A percentile compares a stretch with the other conserved stretches of the same genome.
These are phyloP conservation scores for Saguinus imperator DNA, from an alignment of 2,113 vertebrate genomes.

Conservation along the genomic window DNA sequence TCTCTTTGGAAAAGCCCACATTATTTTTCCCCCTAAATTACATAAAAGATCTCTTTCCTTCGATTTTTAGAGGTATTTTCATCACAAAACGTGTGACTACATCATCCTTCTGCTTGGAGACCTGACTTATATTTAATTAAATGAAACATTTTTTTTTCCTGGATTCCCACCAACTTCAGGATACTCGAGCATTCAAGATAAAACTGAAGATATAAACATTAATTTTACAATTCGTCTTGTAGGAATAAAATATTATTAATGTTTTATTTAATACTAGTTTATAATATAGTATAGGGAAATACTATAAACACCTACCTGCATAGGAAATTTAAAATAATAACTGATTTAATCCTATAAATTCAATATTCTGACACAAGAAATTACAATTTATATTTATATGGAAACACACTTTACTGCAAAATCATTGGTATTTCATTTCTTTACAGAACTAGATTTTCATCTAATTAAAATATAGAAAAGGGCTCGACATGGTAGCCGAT, in stretches of 20 bases:
- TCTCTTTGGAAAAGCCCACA: background rate
- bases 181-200: background rate
- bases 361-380: constrained; percentile 42
- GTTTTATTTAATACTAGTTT: constrained; percentile 39
- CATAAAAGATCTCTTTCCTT: background rate
- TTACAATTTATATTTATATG: constrained; percentile 42
- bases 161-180: background rate
- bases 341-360: constrained; percentile 38
- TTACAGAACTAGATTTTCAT: constrained; percentile 18
- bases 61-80: background rate
- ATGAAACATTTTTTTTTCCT: background rate
- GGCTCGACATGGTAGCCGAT: too few species aligned
- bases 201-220: constrained; percentile 39
- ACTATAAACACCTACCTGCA: background rate
- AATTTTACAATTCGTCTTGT: constrained; percentile 35
- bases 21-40: background rate
- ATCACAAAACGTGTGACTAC: background rate
- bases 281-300: constrained; percentile 15
- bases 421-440: constrained; percentile 42
- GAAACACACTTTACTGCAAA: constrained; percentile 22
- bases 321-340: constrained; percentile 31
- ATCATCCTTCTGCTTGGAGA: constrained; percentile 38
- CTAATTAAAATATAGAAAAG: constrained; percentile 62
- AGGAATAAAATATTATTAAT: constrained; percentile 48
- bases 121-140: constrained; percentile 17